A percentile compares a stretch with the other conserved stretches of the same genome.
Evolutionary conservation across 2,888 invertebrate species (phyloP).

Genomic region (Amblyjoppa proteus): DNA sequence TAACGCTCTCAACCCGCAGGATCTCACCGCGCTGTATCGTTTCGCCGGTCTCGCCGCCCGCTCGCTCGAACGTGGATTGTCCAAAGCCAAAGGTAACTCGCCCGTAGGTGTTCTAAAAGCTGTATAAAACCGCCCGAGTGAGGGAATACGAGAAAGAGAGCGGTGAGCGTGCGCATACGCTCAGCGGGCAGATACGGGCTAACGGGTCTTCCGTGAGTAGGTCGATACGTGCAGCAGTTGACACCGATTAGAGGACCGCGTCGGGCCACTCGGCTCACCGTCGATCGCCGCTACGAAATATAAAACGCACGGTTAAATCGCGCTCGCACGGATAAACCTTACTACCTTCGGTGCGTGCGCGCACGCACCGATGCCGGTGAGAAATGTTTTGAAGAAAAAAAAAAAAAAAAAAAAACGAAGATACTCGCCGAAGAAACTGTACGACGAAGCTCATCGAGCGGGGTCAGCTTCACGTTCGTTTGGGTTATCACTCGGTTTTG

Average conservation of each 20-base stretch:
- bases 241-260: conserved; percentile 82
- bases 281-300: conserved; percentile 39
- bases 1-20: conserved; percentile 7
- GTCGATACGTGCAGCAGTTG: conserved; percentile 84
- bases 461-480: not conserved
- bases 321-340: not conserved
- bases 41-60: conserved; percentile 5
- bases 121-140: not conserved
- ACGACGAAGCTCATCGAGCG: not conserved
- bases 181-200: conserved; percentile 76
- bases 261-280: conserved; percentile 51
- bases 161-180: not conserved
- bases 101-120: conserved; percentile 53
- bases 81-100: not conserved
- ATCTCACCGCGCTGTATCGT: conserved; percentile 11
- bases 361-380: conserved; percentile 67
- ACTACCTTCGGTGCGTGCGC: not conserved
- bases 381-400: conserved; percentile 62
- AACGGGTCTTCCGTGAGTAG: conserved; percentile 83
- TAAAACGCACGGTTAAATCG: conserved; percentile 72
- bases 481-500: not conserved
- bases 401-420: not conserved
- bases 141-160: conserved; percentile 16
- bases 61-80: not conserved
- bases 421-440: not conserved